phyloP scores from a whole-genome alignment of 1,140 invertebrate genomes.

The Drosophila trapezifrons region DNA sequence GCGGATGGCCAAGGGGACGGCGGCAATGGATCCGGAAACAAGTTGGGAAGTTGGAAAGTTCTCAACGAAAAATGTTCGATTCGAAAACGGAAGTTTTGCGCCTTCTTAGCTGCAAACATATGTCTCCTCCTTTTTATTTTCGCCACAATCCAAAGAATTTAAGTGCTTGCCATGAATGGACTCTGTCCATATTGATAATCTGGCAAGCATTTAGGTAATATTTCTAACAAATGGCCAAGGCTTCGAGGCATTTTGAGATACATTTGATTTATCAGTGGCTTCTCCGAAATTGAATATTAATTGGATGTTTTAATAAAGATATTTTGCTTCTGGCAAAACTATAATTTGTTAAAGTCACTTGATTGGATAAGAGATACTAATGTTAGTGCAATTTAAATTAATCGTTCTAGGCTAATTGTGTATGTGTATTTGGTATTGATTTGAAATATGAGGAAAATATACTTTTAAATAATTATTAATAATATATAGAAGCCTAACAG shows the following conservation, averaged over 20 bases:
- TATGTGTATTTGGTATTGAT: background rate
- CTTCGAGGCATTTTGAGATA: constrained; percentile 8
- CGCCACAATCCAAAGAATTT: constrained; percentile 1
- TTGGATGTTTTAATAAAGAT: constrained; percentile 22
- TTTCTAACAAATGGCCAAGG: background rate
- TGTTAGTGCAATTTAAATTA: constrained; percentile 8
- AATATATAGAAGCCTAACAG: too few relatives aligned
- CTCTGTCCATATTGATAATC: constrained; percentile 22
- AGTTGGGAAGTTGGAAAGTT: constrained; percentile 40
- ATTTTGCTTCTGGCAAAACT: too few relatives aligned
- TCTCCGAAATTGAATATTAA: constrained; percentile 28
- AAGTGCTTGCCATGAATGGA: constrained; percentile 14
- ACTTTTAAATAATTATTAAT: background rate
- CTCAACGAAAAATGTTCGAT: constrained; percentile 31
- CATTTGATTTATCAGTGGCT: constrained; percentile 25
- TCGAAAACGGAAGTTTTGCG: constrained; percentile 39
- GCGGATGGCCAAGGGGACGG: background rate
- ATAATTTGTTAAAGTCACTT: constrained; percentile 23
- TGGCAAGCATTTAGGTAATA: constrained; percentile 18
- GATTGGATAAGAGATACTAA: constrained; percentile 17
- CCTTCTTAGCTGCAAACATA: constrained; percentile 32
- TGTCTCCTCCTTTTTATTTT: constrained; percentile 9
- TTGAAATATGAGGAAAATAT: background rate
- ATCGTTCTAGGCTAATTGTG: background rate
- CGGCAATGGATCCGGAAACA: constrained; percentile 24